phyloP scores from a whole-genome alignment of 2,113 vertebrate genomes.

The Petaurus breviceps region DNA sequence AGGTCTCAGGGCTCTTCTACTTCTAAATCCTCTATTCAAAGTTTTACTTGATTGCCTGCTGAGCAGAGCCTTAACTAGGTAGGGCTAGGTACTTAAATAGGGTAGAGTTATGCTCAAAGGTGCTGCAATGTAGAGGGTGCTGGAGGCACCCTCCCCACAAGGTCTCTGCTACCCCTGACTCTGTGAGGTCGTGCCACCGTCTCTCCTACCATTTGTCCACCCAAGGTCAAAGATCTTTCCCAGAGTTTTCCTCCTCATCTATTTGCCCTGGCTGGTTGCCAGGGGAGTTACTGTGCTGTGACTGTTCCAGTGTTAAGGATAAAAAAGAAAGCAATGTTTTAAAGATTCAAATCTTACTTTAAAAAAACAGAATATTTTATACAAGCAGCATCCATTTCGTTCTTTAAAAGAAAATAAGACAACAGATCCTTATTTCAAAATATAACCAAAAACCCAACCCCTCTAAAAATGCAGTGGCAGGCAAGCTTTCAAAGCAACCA shows the following conservation, averaged over 20 bases:
- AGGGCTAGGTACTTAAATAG: too few species aligned
- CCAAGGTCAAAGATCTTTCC: not conserved
- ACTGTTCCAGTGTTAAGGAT: not conserved
- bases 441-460: not conserved
- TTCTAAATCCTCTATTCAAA: not conserved
- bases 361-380: not conserved
- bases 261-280: not conserved
- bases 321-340: not conserved
- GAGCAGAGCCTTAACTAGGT: not conserved
- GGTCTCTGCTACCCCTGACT: not conserved
- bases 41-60: not conserved
- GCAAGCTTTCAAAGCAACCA: not conserved
- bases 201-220: not conserved
- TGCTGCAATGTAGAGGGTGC: not conserved
- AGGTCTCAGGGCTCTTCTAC: not conserved
- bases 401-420: not conserved
- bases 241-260: not conserved
- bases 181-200: not conserved
- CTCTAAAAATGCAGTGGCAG: not conserved
- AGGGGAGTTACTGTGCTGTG: not conserved
- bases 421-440: not conserved
- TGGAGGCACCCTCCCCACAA: not conserved
- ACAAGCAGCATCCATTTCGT: not conserved
- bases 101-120: not conserved
- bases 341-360: not conserved